Base-by-base conservation (phyloP, 23 tunicate species). In the Diplosoma virens region DNA sequence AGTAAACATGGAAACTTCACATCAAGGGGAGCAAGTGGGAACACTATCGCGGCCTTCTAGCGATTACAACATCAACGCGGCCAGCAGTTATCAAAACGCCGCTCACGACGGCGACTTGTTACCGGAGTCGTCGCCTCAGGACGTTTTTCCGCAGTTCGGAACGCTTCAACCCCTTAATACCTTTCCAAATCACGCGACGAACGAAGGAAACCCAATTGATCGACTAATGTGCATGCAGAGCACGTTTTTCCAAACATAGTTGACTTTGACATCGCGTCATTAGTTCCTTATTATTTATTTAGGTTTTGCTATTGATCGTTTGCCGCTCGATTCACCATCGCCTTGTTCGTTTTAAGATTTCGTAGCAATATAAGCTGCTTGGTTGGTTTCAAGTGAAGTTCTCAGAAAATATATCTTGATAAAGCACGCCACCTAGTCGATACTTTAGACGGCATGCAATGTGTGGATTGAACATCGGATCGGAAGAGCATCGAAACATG, bases 141-240 rank as follows among this genome's bases (percentile, higher is more conserved):
- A 81, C 66, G 33, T 35, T 0, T 81, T 56, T 52, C 86, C 58
- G 1, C 50, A 59, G 46, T 71, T 71, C 22, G 58, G 68, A 2
- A 9, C 25, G 2, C 31, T 30, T 11, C 79, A 58, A 28, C 14
- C 35, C 7, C 17, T 72, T 16, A 72, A 34, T 48, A 36, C 78
- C 3, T 72, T 5, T 48, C 78, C 78, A 14, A 72, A 30, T 34
- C 89, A 52, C 29, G 54, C 66, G 24, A 24, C 80, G 32, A 76
- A 54, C 20, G 97, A 76, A 3, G 66, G 59, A 0, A 90, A 79
- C 32, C 97, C 97, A 35, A 84, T 90, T 1, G 90, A 90, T 54
- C 65, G 86, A 14, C 78, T 90, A 35, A 84, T 90, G 90, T 90
- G 41, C 82, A 90, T 90, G 97, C 97, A 90, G 47, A 84, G 80